Base-by-base conservation (phyloP, 1,140 invertebrate genomes). In the Contarinia nasturtii region DNA sequence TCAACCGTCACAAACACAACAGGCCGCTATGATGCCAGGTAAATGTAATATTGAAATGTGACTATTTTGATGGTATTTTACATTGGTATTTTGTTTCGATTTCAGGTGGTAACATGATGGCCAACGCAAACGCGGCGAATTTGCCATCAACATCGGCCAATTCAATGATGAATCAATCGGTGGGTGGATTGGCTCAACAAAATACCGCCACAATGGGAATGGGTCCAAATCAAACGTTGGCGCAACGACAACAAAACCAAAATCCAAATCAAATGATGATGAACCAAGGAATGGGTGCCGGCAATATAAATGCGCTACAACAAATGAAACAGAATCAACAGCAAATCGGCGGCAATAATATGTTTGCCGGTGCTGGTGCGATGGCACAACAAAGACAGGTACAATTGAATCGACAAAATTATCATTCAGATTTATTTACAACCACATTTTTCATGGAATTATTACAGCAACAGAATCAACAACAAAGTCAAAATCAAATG, bases 301-400 rank as follows among this genome's bases (percentile, higher is more conserved):
- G n/a, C 40, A 27, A 27, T 10, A 27, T 27, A 27, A 27, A 27
- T 27, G 27, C 27, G 10, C 54, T 56, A 10, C 36, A 38, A 14
- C 36, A 38, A 41, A 59, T 58, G 57, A 59, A 58, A 47, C 36
- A 38, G 14, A 14, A 38, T 5, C 36, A 38, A 17, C 36, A 38
- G 36, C 36, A 38, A 38, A 27, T 27, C 27, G 27, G 27, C 27
- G 27, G 27, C 3, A 27, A 27, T 10, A 27, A 27, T 27, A 27
- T 27, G 27, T 27, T 27, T 10, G 27, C 4, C 27, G 27, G 27
- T 27, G 27, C 4, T 27, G 27, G 27, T 27, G 27, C 4, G 10
- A 66, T 66, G 66, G 59, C 61, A 61, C 44, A 59, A 66, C 45
- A 69, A 67, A 61, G 54, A 60, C 27, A 27, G 27, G 27, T 27